These are phyloP conservation scores for Eidolon helvum DNA, from an alignment of 2,113 vertebrate genomes.

Conservation along the genomic window DNA sequence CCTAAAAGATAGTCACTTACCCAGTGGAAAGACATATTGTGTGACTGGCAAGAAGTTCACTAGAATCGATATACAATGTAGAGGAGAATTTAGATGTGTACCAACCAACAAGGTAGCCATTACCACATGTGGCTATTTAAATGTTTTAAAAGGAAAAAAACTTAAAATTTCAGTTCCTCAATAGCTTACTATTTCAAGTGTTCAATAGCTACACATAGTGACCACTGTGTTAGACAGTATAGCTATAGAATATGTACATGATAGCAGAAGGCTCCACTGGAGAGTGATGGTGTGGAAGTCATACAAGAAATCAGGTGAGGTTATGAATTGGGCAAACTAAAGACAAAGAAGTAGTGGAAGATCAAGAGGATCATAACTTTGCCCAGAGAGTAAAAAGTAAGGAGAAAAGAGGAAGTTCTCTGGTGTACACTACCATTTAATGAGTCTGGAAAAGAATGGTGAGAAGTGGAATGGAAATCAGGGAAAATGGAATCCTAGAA, in stretches of 20 bases:
- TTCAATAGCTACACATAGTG: background rate
- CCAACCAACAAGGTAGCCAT: rapidly evolving
- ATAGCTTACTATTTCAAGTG: background rate
- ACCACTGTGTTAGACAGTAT: background rate
- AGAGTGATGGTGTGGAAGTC: background rate
- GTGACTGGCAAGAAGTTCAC: background rate
- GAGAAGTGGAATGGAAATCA: background rate
- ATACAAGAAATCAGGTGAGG: background rate
- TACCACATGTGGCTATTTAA: background rate
- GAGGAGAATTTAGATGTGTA: background rate
- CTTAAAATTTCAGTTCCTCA: background rate
- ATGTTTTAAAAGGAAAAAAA: background rate
- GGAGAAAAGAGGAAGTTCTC: background rate
- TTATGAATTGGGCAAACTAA: background rate
- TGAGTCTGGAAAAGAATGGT: background rate
- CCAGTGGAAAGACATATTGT: background rate
- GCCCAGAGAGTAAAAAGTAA: background rate
- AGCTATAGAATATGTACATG: no score
- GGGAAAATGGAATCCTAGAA: background rate
- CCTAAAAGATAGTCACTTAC: background rate
- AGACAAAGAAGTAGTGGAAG: background rate
- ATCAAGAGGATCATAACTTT: background rate
- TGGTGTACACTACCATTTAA: background rate
- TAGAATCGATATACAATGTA: background rate
- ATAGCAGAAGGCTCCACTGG: background rate